Conservation (phyloP, 2,797 vertebrate species). For the Sarcophilus harrisii region DNA sequence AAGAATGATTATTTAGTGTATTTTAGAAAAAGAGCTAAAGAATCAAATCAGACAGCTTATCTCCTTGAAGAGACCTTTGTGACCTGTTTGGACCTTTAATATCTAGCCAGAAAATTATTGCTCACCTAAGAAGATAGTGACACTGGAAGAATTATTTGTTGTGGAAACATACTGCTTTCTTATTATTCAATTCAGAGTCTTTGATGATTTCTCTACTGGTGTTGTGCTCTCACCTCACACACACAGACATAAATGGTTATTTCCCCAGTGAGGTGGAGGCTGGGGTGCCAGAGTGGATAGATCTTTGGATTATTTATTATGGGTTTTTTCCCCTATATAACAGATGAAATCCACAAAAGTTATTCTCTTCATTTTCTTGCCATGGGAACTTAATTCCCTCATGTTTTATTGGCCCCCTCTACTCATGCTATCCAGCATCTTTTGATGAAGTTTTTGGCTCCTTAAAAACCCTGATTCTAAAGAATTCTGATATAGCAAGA, state of each 20-base stretch:
- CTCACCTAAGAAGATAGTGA: background rate
- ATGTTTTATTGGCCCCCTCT: conserved; percentile 7
- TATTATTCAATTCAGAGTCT: background rate
- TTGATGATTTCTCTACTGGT: background rate
- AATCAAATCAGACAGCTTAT: background rate
- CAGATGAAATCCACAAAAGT: conserved; percentile 14
- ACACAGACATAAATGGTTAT: background rate
- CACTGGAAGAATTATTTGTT: conserved; percentile 1
- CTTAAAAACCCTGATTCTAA: conserved; percentile 26
- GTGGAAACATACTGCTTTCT: background rate
- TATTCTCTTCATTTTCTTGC: background rate
- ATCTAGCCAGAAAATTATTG: conserved; percentile 9
- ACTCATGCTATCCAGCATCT: conserved; percentile 13
- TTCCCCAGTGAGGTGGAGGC: background rate
- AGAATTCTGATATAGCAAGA: conserved; percentile 41
- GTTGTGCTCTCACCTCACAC: background rate
- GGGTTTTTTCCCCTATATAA: background rate
- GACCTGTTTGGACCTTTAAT: background rate
- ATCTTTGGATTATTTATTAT: background rate
- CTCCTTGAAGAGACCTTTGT: background rate
- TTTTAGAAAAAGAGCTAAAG: background rate
- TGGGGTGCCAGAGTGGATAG: background rate
- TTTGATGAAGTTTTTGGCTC: background rate
- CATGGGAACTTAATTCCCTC: conserved; percentile 34
- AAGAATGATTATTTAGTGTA: background rate